Base-by-base conservation (phyloP, 2,797 vertebrate genomes). In the Cynodonichthys magdalenae region DNA sequence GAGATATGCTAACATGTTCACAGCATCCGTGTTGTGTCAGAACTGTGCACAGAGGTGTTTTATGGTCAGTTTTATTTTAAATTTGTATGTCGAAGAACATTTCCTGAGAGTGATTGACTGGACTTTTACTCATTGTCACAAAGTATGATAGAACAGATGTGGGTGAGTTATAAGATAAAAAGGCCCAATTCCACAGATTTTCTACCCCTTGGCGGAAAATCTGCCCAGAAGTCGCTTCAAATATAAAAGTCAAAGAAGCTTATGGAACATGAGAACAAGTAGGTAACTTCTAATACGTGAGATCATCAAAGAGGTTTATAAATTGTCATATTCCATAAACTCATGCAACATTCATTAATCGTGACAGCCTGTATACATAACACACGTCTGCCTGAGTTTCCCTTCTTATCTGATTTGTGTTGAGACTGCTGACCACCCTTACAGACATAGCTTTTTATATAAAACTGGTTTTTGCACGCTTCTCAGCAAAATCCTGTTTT, bases 191-290 rank as follows among this genome's bases (percentile, higher is more conserved):
- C 58, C 68, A 47, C 49, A 28, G 41, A 15, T 47, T 41, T n/a
- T 67, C 49, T 36, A 36, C 71, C 74, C 75, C 62, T 46, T n/a
- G 34, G 64, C 67, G 53, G 20, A 1, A 36, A 71, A 61, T 17
- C 11, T 17, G 28, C 3, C 64, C 69, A 81, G 86, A 81, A 88
- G 85, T 86, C 0, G 4, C 71, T 76, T 71, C 49, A 45, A 72
- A 82, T 4, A 29, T 63, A 45, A 79, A 77, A 79, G 75, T 76
- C 61, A 62, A 82, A 66, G 63, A 86, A 84, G 87, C 66, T 51
- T 31, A 31, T 64, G 64, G 75, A 71, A 58, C 70, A 56, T 14
- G 3, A 49, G 59, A 54, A 62, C 49, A 31, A 58, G 50, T n/a
- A 47, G 50, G 45, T 55, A 69, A 63, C 70, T 56, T 18, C 15